phyloP scores from a whole-genome alignment of 2,888 invertebrate genomes.

The Nemoura dubitans region DNA sequence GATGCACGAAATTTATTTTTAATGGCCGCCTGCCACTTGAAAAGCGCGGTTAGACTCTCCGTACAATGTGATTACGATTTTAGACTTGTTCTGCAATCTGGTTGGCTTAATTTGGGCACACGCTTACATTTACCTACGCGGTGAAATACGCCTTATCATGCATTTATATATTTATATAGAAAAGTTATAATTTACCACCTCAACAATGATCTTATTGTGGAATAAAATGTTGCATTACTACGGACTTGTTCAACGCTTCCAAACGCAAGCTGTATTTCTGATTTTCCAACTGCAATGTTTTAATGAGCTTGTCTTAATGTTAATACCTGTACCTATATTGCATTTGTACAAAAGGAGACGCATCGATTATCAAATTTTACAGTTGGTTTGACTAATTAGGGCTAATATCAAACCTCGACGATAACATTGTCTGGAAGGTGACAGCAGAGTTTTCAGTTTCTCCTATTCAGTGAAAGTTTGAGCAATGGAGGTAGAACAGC shows the following conservation, averaged over 20 bases:
- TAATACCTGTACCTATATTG: not conserved
- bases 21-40: conserved; percentile 1
- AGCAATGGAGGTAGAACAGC: not conserved
- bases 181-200: not conserved
- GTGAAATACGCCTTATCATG: not conserved
- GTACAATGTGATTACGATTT: not conserved
- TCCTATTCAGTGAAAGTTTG: not conserved
- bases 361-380: not conserved
- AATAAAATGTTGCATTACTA: not conserved
- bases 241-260: not conserved
- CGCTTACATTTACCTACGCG: not conserved
- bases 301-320: not conserved
- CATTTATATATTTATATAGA: not conserved
- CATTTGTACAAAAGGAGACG: not conserved
- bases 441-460: not conserved
- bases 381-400: not conserved
- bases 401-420: not conserved
- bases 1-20: conserved; percentile 16
- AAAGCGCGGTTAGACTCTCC: not conserved
- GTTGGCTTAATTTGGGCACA: not conserved
- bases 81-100: not conserved
- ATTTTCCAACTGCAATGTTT: not conserved
- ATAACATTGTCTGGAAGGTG: not conserved
- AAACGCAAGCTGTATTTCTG: not conserved
- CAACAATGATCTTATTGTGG: not conserved